These are phyloP conservation scores for Holothuria scabra DNA, from an alignment of 53 echinoderm and acorn worm genomes.

Conservation along the genomic window DNA sequence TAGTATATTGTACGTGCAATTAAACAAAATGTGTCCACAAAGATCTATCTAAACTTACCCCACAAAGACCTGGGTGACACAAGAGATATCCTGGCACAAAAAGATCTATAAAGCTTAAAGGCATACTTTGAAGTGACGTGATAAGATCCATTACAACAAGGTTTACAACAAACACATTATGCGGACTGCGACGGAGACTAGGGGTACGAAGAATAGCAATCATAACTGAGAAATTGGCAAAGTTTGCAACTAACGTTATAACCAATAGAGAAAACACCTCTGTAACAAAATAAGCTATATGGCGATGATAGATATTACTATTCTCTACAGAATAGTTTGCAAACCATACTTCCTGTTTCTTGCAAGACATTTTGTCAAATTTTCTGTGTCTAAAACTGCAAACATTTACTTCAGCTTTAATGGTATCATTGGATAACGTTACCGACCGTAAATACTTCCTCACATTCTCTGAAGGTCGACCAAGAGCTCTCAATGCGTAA, in stretches of 20 bases:
- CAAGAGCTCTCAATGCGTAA: too few relatives aligned
- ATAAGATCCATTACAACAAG: slow-evolving; percentile 7
- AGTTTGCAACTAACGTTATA: neutral
- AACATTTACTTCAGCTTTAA: too few relatives aligned
- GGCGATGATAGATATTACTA: neutral
- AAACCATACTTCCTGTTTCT: slow-evolving; percentile 13
- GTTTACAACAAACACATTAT: slow-evolving; percentile 11
- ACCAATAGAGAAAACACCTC: neutral
- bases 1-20: too few relatives aligned
- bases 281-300: neutral
- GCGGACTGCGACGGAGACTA: neutral
- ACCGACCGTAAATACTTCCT: too few relatives aligned
- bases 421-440: too few relatives aligned
- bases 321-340: slow-evolving; percentile 2
- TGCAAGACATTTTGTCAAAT: neutral
- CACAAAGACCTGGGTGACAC: slow-evolving; percentile 4
- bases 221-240: slow-evolving; percentile 5
- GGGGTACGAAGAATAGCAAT: slow-evolving; percentile 2
- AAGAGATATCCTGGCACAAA: neutral
- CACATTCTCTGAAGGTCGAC: too few relatives aligned
- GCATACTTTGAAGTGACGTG: slow-evolving; percentile 27
- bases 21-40: too few relatives aligned
- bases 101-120: slow-evolving; percentile 15
- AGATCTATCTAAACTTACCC: too few relatives aligned
- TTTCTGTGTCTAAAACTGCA: too few relatives aligned